Evolutionary conservation across 2,113 vertebrate genomes (phyloP).

Genomic region (Todiramphus chloris): DNA sequence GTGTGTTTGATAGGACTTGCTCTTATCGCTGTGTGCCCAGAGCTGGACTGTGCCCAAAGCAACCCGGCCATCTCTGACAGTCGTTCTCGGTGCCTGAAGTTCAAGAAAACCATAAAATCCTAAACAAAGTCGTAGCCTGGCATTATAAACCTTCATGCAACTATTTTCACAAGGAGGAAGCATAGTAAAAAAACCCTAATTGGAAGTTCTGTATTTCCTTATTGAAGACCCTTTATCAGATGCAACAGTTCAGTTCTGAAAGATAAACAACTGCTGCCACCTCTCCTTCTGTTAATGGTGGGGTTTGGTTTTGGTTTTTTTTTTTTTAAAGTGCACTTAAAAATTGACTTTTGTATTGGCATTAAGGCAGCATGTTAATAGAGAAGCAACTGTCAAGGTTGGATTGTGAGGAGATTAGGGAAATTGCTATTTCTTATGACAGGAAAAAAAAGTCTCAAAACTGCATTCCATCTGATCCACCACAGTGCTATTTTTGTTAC

Average conservation of each 20-base stretch:
- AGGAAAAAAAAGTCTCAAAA: neutral
- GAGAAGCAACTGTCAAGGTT: neutral
- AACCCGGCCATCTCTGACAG: fast-evolving
- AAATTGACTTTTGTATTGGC: neutral
- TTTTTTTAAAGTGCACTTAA: neutral
- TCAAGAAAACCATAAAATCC: neutral
- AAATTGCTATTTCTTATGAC: neutral
- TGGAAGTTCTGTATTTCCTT: neutral
- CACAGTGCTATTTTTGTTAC: neutral
- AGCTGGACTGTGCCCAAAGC: neutral
- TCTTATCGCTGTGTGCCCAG: fast-evolving
- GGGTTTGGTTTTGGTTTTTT: too few species aligned
- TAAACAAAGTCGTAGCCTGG: fast-evolving
- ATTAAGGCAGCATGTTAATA: neutral
- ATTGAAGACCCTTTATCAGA: neutral
- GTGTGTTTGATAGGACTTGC: neutral
- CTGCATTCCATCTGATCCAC: neutral
- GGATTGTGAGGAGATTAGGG: neutral
- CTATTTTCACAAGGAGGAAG: neutral
- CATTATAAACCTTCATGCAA: fast-evolving
- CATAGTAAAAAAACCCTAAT: fast-evolving
- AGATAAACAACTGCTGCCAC: neutral
- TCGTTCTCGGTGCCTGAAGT: neutral
- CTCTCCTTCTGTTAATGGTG: neutral
- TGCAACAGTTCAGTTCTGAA: neutral